These are phyloP conservation scores for Clupea harengus DNA, from an alignment of 2,113 vertebrate species.

Conservation along the genomic window DNA sequence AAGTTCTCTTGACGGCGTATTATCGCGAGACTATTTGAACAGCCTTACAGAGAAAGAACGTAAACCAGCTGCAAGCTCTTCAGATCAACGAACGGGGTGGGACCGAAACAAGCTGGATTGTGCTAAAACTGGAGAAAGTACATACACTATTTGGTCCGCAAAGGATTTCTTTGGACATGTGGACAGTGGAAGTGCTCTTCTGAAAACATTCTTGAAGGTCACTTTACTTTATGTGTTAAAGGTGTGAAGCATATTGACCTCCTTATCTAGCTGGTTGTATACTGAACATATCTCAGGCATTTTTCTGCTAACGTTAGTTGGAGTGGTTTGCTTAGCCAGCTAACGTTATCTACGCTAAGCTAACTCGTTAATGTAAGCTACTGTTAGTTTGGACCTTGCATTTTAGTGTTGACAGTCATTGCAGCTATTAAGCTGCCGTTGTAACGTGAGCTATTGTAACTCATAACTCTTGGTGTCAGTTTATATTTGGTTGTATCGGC, in stretches of 20 bases:
- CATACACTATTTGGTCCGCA: not conserved
- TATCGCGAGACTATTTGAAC: constrained; percentile 13
- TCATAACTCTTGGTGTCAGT: not conserved
- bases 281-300: not conserved
- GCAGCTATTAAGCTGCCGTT: not conserved
- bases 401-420: not conserved
- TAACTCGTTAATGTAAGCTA: not conserved
- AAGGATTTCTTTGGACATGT: not conserved
- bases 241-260: not conserved
- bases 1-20: not conserved
- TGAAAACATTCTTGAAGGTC: not conserved
- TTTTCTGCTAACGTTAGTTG: constrained; percentile 5
- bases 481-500: not conserved
- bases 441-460: not conserved
- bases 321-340: constrained; percentile 1
- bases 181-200: not conserved
- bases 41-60: constrained; percentile 5
- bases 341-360: constrained; percentile 4
- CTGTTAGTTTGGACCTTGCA: not conserved
- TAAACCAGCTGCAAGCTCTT: constrained; percentile 12
- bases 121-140: constrained; percentile 1
- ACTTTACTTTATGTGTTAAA: not conserved
- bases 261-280: not conserved
- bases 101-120: not conserved
- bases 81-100: constrained; percentile 7